Evolutionary conservation across 2,888 invertebrate genomes (phyloP).

Genomic region (Epirrhoe tristata): DNA sequence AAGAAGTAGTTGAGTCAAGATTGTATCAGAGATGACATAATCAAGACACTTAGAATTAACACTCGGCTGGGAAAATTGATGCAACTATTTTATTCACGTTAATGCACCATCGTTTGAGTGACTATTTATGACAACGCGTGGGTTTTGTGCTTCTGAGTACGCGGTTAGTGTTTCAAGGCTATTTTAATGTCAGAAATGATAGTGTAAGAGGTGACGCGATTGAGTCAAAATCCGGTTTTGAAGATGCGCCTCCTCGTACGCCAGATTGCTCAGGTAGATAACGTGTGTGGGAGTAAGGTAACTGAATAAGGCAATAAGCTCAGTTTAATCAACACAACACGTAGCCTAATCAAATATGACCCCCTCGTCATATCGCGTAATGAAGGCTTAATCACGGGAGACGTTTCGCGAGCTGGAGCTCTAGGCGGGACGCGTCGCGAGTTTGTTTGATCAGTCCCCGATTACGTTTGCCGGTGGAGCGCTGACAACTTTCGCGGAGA

Average conservation of each 20-base stretch:
- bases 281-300: constrained; percentile 62
- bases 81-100: constrained; percentile 49
- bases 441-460: constrained; percentile 75
- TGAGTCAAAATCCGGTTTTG: constrained; percentile 61
- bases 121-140: constrained; percentile 42
- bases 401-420: constrained; percentile 64
- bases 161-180: constrained; percentile 65
- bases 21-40: constrained; percentile 59
- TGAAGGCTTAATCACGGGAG: constrained; percentile 82
- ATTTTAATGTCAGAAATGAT: constrained; percentile 67
- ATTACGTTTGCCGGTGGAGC: constrained; percentile 63
- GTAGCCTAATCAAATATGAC: constrained; percentile 84
- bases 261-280: constrained; percentile 53
- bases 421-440: constrained; percentile 52
- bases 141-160: constrained; percentile 39
- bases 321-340: constrained; percentile 83
- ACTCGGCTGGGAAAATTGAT: constrained; percentile 51
- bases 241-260: constrained; percentile 49
- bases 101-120: constrained; percentile 42
- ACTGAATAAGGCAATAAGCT: constrained; percentile 82
- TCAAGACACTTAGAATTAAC: constrained; percentile 41
- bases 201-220: constrained; percentile 53
- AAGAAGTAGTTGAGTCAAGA: constrained; percentile 49
- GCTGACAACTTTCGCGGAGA: constrained; percentile 61
- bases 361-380: constrained; percentile 82